Conservation (phyloP, 2,797 vertebrate species). For the Microchirus variegatus region DNA sequence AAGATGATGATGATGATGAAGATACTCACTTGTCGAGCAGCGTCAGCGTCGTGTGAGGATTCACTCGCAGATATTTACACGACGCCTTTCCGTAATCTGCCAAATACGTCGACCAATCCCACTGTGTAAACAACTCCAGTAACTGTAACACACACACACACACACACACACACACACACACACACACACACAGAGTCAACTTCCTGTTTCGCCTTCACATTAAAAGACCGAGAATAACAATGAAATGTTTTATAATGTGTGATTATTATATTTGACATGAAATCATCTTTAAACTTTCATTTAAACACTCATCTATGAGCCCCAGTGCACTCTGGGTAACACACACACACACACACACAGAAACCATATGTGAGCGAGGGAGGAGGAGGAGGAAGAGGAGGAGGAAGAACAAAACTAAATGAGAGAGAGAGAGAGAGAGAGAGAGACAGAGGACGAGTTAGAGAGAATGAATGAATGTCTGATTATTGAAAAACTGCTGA, state of each 20-base stretch:
- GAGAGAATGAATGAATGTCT: background rate
- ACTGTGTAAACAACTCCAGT: conserved; percentile 93
- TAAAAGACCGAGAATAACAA: no score
- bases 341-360: conserved; percentile 33
- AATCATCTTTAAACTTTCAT: no score
- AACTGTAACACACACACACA: conserved; percentile 74
- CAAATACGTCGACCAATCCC: conserved; percentile 97
- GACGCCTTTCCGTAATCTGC: conserved; percentile 93
- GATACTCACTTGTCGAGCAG: conserved; percentile 93
- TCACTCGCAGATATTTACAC: conserved; percentile 95
- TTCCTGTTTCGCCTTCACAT: no score
- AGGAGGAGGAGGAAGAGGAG: conserved; percentile 39
- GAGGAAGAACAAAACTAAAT: conserved; percentile 23
- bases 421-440: conserved; percentile 47
- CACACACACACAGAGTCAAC: background rate
- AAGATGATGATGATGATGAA: no score
- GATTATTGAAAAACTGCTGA: background rate
- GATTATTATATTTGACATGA: no score
- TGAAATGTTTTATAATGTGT: no score
- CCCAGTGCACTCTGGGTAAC: conserved; percentile 77
- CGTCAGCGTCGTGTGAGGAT: conserved; percentile 89
- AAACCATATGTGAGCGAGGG: conserved; percentile 77
- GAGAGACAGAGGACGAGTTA: conserved; percentile 21
- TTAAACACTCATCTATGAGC: no score
- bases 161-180: no score